A percentile compares a stretch with the other conserved stretches of the same genome.
Conservation (phyloP, 2,113 vertebrate genomes). For the Eudyptes chrysolophus region DNA sequence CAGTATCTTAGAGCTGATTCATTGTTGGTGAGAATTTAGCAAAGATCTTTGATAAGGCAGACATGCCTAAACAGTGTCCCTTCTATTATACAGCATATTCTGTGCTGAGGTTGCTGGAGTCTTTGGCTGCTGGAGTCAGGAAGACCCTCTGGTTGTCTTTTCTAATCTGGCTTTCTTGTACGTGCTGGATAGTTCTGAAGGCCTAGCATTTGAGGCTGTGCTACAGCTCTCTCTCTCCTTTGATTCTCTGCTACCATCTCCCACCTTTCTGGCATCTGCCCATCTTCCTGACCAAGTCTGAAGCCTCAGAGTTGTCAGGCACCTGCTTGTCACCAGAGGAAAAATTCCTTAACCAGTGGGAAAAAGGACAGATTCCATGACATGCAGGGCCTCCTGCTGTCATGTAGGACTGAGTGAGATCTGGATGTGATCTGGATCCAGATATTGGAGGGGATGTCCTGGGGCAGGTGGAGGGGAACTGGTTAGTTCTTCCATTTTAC, state of each 20-base stretch:
- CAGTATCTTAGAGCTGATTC: background rate
- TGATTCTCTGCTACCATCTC: background rate
- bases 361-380: background rate
- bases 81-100: background rate
- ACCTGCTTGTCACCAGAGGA: background rate
- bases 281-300: background rate
- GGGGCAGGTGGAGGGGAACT: background rate
- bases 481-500: background rate
- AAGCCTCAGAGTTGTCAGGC: background rate
- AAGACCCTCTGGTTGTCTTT: background rate
- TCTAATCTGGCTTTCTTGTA: background rate
- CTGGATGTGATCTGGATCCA: background rate
- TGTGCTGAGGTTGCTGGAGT: background rate
- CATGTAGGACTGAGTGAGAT: background rate
- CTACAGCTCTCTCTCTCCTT: background rate
- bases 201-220: background rate
- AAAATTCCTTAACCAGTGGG: background rate
- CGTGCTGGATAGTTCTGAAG: background rate
- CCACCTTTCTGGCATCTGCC: background rate
- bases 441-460: background rate
- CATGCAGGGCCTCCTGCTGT: background rate
- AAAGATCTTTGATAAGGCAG: background rate
- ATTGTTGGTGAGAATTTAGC: background rate
- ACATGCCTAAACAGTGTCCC: background rate
- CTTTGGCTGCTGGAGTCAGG: background rate